Percentiles rank a stretch among this genome's conserved stretches.
These are phyloP conservation scores for Epizoanthus fatuus DNA, from an alignment of 92 coral and sea anemone species.

Conservation along the genomic window DNA sequence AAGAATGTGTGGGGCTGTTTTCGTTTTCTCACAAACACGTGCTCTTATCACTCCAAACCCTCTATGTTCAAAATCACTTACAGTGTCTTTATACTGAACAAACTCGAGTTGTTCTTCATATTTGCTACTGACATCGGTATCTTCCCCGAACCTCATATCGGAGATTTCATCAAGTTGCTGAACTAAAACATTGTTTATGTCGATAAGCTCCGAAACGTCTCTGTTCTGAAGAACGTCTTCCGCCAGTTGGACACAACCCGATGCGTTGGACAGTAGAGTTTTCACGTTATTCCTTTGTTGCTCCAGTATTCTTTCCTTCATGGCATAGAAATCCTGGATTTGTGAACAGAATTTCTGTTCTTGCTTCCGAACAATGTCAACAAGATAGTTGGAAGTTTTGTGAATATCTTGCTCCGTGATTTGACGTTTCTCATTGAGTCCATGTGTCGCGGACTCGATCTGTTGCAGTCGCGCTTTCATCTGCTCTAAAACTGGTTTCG, in stretches of 20 bases:
- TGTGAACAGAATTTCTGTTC: slow-evolving; percentile 64
- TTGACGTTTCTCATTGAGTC: slow-evolving; percentile 48
- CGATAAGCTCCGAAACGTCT: slow-evolving; percentile 64
- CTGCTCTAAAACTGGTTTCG: slow-evolving; percentile 77
- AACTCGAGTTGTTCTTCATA: slow-evolving; percentile 78
- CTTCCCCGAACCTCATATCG: slow-evolving; percentile 76
- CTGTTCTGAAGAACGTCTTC: slow-evolving; percentile 75
- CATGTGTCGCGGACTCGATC: slow-evolving; percentile 57
- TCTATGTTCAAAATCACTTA: slow-evolving; percentile 69
- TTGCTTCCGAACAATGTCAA: slow-evolving; percentile 71
- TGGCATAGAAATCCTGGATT: slow-evolving; percentile 68
- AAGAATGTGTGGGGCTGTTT: neutral
- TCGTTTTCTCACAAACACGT: slow-evolving; percentile 31
- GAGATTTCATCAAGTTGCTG: slow-evolving; percentile 84
- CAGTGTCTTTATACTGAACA: slow-evolving; percentile 30
- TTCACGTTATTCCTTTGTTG: slow-evolving; percentile 69
- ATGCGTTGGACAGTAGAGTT: slow-evolving; percentile 65
- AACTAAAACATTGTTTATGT: slow-evolving; percentile 65
- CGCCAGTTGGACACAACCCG: slow-evolving; percentile 70
- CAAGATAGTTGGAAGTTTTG: slow-evolving; percentile 60
- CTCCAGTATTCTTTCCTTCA: slow-evolving; percentile 67
- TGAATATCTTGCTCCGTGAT: slow-evolving; percentile 62
- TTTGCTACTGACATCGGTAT: slow-evolving; percentile 34
- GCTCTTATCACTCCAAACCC: slow-evolving; percentile 68
- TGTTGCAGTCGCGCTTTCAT: slow-evolving; percentile 66